Evolutionary conservation across 2,888 invertebrate species (phyloP), one percentile per base, ranked within the genome.

Genomic region (Eristalis pertinax): DNA sequence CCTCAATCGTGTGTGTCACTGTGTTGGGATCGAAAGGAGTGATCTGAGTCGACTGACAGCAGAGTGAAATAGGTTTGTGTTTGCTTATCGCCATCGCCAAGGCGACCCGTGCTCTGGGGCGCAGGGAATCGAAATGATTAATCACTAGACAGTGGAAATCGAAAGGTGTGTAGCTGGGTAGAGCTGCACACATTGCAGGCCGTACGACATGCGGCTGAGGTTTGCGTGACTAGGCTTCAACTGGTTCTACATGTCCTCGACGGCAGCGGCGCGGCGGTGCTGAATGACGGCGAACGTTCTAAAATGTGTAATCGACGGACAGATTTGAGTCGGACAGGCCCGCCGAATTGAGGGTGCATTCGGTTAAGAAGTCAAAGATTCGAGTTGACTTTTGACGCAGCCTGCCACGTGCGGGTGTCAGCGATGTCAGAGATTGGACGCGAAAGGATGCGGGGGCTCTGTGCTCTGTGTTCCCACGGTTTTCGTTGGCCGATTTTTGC

Each of bases 201-300:
- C 60, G 76, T 32, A n/a, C 60, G 11, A 63, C 72, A 79, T 73
- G 65, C 80, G 74, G 22, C 77, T 78, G 79, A 84, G 79, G 77
- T 69, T 88, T 88, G 88, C 88, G 88, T 88, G 88, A 88, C 88
- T 73, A 76, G 63, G 65, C 73, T 73, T 88, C 77, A 88, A 88
- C 88, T 88, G 77, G 88, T 88, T 88, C 84, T 84, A 78, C 88
- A 81, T 88, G 88, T 81, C 84, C 80, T 81, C 88, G 84, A 56
- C 78, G 78, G 70, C 75, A 43, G 19, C 50, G n/a, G 50, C 19
- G 50, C 7, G 50, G 50, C 65, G 75, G 65, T 10, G 43, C 69
- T 67, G 73, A 73, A 67, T 77, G 67, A 83, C 77, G 65, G 70
- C 41, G 72, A 83, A 76, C 77, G 75, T 83, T 83, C 83, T 77